Evolutionary conservation across 2,888 invertebrate genomes (phyloP), one percentile per base, ranked within the genome.

Genomic region (Neoaliturus tenellus): DNA sequence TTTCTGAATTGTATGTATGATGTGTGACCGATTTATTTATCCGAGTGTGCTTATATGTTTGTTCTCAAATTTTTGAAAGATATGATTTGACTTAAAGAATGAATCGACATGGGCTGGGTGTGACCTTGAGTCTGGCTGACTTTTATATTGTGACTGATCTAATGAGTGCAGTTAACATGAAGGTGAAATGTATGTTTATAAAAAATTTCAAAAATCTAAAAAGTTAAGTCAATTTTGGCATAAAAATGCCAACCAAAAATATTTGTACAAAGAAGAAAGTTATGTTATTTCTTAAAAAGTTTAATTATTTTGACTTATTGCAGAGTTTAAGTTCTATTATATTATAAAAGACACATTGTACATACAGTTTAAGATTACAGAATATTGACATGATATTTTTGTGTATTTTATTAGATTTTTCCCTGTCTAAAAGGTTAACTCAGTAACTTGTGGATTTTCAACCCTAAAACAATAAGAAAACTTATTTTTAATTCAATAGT

Each of bases 311-410:
- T 78, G 55, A 78, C 55, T 78, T 48, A 48, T 78, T 78, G 28
- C 51, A 78, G 78, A 78, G 55, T 78, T 51, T 78, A 55, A 78
- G 78, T 78, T 78, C 25, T 55, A 78, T 78, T 55, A 78, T 78
- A 31, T 55, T 55, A 78, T 35, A 12, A 75, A 78, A 78, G 51
- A 55, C 78, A 78, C 78, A 78, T 78, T 78, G 78, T 78, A 78
- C 78, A 78, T 78, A 78, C 78, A 78, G 78, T 78, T 78, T 55
- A 78, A 78, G 44, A 78, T 78, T 78, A 78, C 55, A 75, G 48
- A 44, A 28, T 75, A 62, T 62, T 62, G 62, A 62, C 31, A 51
- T 62, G 0, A 62, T 62, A 25, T 58, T 58, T 25, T 62, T 62
- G 62, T 62, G 62, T 62, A 62, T 31, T 62, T 62, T 62, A 62